Evolutionary conservation across 2,797 vertebrate species (phyloP).

Genomic region (Tangara arthus): DNA sequence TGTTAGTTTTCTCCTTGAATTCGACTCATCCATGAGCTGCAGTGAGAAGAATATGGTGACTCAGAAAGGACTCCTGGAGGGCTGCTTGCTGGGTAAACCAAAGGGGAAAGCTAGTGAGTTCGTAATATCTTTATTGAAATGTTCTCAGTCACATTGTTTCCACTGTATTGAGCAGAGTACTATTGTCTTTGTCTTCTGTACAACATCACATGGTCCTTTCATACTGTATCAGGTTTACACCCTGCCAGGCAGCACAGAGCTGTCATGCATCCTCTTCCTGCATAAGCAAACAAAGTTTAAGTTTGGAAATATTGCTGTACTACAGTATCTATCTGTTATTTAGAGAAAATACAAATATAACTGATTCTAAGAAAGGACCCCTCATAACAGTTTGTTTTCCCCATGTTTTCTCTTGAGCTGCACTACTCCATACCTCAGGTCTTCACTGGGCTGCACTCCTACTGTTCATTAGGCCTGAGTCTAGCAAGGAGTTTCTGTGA

Average conservation of each 20-base stretch:
- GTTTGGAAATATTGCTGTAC: background rate
- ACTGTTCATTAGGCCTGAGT: background rate
- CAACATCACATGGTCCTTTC: background rate
- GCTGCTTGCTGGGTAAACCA: background rate
- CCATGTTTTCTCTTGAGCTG: background rate
- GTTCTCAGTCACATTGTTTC: background rate
- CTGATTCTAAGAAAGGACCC: background rate
- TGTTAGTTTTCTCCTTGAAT: background rate
- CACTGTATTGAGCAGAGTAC: background rate
- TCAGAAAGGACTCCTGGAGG: background rate
- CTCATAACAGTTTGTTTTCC: background rate
- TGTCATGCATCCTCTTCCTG: background rate
- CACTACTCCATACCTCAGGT: background rate
- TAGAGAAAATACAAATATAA: background rate
- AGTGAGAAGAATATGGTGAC: background rate
- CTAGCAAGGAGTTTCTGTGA: background rate
- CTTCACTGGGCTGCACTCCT: background rate
- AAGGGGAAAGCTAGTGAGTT: background rate
- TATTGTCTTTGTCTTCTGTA: background rate
- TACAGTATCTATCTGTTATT: background rate
- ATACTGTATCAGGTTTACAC: background rate
- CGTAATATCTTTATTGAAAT: background rate
- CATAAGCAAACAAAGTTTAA: background rate
- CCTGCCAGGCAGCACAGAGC: background rate
- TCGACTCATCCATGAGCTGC: rapidly evolving